Percentiles rank a stretch among this genome's conserved stretches.
phyloP scores from a whole-genome alignment of 2,797 vertebrate species.

The Spheniscus humboldti region DNA sequence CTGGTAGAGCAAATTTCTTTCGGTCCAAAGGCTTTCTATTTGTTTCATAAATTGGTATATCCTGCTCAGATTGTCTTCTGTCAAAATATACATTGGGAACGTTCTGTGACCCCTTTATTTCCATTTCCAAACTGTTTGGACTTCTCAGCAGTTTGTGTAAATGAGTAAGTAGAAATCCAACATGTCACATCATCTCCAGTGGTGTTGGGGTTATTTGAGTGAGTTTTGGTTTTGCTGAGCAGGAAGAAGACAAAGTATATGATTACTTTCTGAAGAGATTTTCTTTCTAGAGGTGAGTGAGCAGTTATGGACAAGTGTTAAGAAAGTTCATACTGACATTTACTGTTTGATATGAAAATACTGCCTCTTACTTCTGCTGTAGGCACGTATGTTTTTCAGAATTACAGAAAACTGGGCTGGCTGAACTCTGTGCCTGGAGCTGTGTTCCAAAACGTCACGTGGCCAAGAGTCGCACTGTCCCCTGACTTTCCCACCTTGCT shows the following conservation, averaged over 20 bases:
- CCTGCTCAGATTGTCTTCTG: background rate
- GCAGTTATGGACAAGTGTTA: background rate
- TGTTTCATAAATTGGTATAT: background rate
- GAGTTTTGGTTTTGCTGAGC: background rate
- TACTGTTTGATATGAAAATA: background rate
- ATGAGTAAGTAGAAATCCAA: background rate
- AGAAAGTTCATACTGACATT: background rate
- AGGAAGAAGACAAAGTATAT: background rate
- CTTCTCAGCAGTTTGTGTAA: background rate
- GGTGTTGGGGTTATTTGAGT: background rate
- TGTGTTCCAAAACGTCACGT: background rate
- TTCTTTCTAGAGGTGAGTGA: background rate
- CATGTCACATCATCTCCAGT: background rate
- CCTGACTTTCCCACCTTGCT: background rate
- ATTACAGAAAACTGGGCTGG: background rate
- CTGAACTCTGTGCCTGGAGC: background rate
- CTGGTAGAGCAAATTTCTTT: background rate
- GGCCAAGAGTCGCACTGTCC: background rate
- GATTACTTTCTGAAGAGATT: background rate
- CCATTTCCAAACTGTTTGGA: background rate
- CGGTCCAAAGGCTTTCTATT: background rate
- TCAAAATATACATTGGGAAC: background rate
- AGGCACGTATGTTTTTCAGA: background rate
- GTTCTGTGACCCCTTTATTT: background rate
- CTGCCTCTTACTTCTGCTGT: background rate